Evolutionary conservation across 2,888 invertebrate species (phyloP), one percentile per base, ranked within the genome.

Genomic region (Boloria euphrosyne): DNA sequence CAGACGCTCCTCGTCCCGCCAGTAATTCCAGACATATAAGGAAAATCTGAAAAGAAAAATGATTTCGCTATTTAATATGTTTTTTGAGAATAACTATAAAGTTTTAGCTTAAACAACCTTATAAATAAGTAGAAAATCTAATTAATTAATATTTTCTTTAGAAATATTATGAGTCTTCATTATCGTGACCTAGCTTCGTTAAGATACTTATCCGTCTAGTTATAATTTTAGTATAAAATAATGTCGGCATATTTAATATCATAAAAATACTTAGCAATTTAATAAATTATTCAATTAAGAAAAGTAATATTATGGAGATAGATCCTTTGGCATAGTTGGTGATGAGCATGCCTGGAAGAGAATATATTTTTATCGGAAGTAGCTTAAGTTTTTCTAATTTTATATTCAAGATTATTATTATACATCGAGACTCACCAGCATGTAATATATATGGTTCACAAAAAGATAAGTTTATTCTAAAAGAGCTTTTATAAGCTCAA

Each of bases 41-140:
- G 78, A 89, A 75, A 76, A 91, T 84, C 91, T 92, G 91, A 60
- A 91, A 91, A 75, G 57, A 80, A 67, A 76, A 72, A 64, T 10
- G 18, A 7, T 13, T 13, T 47, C 5, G 27, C 46, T 57, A 64
- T 55, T 51, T 51, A n/a, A 16, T 43, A 7, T 44, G 44, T 5
- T 43, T 14, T 18, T 53, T 47, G 7, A 31, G 44, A 52, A 17
- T 44, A 27, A 47, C 4, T 49, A 58, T 31, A 13, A 14, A n/a
- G n/a, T 2, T 16, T 27, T 31, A 3, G 14, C n/a, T 31, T 7
- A 3, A 49, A 31, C 16, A 49, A 22, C 43, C 3, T 18, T 5
- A 13, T 18, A 55, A 46, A 1, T 57, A 22, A 16, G n/a, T 16
- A 38, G 10, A 38, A 46, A 46, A n/a, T 22, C 3, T 22, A 22